Evolutionary conservation across 1,140 invertebrate species (phyloP).

Genomic region (Drosophila lowei): DNA sequence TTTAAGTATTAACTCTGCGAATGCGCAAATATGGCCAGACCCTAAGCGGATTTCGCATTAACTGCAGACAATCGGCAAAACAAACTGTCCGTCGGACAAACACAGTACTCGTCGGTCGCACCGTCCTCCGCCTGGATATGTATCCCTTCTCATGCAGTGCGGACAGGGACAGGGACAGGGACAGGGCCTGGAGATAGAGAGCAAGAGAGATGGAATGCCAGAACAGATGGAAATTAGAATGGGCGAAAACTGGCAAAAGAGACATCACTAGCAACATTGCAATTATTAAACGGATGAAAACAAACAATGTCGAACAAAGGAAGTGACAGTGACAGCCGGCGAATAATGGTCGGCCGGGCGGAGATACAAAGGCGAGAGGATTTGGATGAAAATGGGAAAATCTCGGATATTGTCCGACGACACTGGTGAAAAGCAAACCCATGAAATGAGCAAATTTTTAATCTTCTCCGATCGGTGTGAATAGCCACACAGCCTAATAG

Average conservation of each 20-base stretch:
- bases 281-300: slow-evolving; percentile 65
- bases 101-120: slow-evolving; percentile 8
- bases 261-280: slow-evolving; percentile 55
- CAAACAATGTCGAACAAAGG: slow-evolving; percentile 62
- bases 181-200: background rate
- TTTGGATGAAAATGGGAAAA: slow-evolving; percentile 47
- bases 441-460: slow-evolving; percentile 71
- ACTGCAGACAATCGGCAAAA: slow-evolving; percentile 58
- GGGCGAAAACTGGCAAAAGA: slow-evolving; percentile 45
- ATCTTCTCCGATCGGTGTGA: slow-evolving; percentile 32
- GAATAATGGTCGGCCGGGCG: slow-evolving; percentile 43
- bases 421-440: slow-evolving; percentile 35
- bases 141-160: slow-evolving; percentile 7
- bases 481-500: slow-evolving; percentile 37
- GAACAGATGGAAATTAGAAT: slow-evolving; percentile 65
- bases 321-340: slow-evolving; percentile 59
- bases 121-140: background rate
- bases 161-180: slow-evolving; percentile 8
- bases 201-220: background rate
- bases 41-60: slow-evolving; percentile 69
- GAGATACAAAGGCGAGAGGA: slow-evolving; percentile 34
- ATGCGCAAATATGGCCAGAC: slow-evolving; percentile 60
- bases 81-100: slow-evolving; percentile 23
- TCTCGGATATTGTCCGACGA: slow-evolving; percentile 44
- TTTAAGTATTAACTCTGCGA: slow-evolving; percentile 70